Conservation (phyloP, 2,113 vertebrate species). For the Xyrauchen texanus region DNA sequence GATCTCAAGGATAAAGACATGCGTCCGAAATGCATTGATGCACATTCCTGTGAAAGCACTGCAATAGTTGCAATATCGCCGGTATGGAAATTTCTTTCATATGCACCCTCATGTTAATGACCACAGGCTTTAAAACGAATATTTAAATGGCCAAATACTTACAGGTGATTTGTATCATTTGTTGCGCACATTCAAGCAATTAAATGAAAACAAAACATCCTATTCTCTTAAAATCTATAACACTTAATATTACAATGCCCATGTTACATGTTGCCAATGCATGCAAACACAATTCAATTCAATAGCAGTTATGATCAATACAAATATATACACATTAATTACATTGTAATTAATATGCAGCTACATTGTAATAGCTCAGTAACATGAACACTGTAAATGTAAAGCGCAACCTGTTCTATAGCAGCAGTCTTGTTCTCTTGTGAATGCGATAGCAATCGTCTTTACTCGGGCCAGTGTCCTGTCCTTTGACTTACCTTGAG, state of each 20-base stretch:
- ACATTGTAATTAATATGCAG: too few species aligned
- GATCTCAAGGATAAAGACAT: slow-evolving; percentile 55
- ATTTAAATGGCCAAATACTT: too few species aligned
- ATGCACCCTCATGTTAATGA: neutral
- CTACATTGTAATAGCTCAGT: neutral
- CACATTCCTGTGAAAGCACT: slow-evolving; percentile 27
- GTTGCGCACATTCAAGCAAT: neutral
- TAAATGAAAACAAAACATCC: neutral
- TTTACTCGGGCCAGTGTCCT: slow-evolving; percentile 18
- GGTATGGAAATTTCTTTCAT: neutral
- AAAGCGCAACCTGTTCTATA: neutral
- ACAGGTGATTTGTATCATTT: neutral
- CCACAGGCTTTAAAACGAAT: neutral
- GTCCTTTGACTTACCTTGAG: slow-evolving; percentile 64
- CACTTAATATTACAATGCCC: neutral
- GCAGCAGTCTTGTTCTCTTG: neutral
- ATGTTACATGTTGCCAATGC: neutral
- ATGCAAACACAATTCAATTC: too few species aligned
- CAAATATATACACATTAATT: too few species aligned
- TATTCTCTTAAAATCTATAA: neutral
- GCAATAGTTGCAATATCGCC: neutral
- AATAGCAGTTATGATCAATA: too few species aligned
- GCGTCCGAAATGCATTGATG: neutral
- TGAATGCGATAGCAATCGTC: slow-evolving; percentile 37
- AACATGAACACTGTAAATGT: neutral